These are phyloP conservation scores for Scatophagus argus DNA, from an alignment of 2,113 vertebrate species.

Conservation along the genomic window DNA sequence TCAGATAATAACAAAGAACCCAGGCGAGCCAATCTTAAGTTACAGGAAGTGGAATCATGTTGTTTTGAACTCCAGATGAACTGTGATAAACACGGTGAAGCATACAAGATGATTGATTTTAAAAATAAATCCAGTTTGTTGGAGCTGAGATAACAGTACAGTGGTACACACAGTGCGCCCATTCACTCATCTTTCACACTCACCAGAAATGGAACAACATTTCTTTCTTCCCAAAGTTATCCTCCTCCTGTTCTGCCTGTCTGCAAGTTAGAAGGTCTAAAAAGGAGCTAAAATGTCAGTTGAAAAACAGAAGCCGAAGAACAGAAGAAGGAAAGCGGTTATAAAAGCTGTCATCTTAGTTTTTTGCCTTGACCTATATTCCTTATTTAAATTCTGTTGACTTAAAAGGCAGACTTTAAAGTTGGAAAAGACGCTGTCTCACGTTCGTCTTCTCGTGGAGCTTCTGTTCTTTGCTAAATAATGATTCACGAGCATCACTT, in stretches of 20 bases:
- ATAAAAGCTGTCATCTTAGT: not conserved
- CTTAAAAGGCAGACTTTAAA: not conserved
- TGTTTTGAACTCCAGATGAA: slow-evolving; percentile 29
- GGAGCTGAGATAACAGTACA: not conserved
- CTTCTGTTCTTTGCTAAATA: not conserved
- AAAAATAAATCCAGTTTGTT: slow-evolving; percentile 2
- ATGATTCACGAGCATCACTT: not conserved
- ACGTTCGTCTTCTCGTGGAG: not conserved
- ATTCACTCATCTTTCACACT: slow-evolving; percentile 2
- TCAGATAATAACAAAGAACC: not conserved
- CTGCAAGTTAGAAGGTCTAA: not conserved
- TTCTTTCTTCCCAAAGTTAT: not conserved
- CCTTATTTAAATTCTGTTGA: not conserved
- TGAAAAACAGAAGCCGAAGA: not conserved
- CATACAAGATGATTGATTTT: slow-evolving; percentile 8
- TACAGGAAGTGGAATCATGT: slow-evolving; percentile 23
- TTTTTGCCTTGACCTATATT: not conserved
- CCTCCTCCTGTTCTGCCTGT: not conserved
- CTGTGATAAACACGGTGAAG: slow-evolving; percentile 6
- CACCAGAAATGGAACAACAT: not conserved
- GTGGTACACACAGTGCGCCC: not conserved
- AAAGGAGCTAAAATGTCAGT: not conserved
- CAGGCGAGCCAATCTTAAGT: slow-evolving; percentile 4
- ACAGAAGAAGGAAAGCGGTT: no score
- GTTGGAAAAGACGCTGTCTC: not conserved